Base-by-base conservation (phyloP, 1,140 invertebrate species). In the Pteromalus puparum region DNA sequence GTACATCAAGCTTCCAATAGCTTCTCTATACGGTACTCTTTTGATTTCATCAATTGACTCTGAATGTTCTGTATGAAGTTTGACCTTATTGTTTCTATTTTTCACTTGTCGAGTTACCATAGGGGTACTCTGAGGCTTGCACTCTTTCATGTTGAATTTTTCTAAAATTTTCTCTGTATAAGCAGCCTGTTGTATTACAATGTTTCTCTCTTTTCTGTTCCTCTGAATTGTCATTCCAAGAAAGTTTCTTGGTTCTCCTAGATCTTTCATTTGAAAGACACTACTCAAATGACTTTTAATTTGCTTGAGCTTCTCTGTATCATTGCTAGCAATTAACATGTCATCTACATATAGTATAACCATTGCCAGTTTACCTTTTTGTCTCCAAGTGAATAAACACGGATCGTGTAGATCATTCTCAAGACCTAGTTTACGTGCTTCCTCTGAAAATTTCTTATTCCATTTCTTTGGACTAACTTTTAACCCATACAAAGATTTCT, bases 1-100 rank as follows among this genome's bases (percentile, higher is more conserved):
- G 81, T 91, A 93, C 70, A 93, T 82, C 24, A 93, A 80, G 48
- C 88, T 78, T 26, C 91, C 90, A 61, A 93, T 89, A 3, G 88
- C 83, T 86, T 90, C 88, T 85, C 88, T 83, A 82, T 88, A 92
- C 30, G 87, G 87, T 15, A 88, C 75, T 18, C 74, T 84, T 85
- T 84, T 87, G 84, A 76, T 76, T 86, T 76, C 30, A 18, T 75
- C 24, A 15, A 26, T 30, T 72, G 3, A 28, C 61, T 75, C 48
- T 70, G 65, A 73, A 48, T 81, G 82, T 68, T 88, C 82, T 84
- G 84, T 84, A 46, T 88, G 48, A 28, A 48, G 42, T 34, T 86
- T 79, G 61, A 65, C 61, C 46, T 81, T 70, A 24, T 86, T 79
- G 13, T 75, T 78, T 85, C 81, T 83, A 38, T 84, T 28, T 15